These are phyloP conservation scores for Branchipolynoe longqiensis DNA, from an alignment of 2,888 invertebrate species.

Conservation along the genomic window DNA sequence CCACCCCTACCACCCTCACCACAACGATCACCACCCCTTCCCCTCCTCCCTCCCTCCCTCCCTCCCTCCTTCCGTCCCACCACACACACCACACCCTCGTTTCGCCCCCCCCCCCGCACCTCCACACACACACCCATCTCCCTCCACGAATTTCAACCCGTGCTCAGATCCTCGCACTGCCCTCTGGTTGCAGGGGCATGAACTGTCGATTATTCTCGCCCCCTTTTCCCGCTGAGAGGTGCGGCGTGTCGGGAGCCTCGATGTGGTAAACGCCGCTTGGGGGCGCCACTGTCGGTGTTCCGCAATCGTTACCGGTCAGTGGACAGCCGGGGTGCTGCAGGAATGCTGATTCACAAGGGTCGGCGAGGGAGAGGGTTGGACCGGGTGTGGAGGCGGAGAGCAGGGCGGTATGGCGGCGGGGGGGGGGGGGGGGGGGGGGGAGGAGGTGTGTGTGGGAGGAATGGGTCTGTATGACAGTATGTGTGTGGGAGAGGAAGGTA, in stretches of 20 bases:
- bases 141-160: not conserved
- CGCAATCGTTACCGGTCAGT: not conserved
- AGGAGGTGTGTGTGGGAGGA: no score
- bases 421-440: no score
- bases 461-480: no score
- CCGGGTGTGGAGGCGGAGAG: not conserved
- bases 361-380: not conserved
- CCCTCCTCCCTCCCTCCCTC: no score
- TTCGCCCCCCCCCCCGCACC: not conserved
- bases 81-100: no score
- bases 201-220: not conserved
- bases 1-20: no score
- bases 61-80: no score
- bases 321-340: not conserved
- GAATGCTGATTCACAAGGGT: conserved; percentile 35
- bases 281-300: not conserved
- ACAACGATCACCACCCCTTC: no score
- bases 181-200: not conserved
- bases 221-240: not conserved
- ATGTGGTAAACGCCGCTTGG: conserved; percentile 18
- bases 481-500: no score
- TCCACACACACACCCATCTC: not conserved
- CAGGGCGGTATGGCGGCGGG: not conserved
- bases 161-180: not conserved
- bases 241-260: not conserved